A percentile compares a stretch with the other conserved stretches of the same genome.
Conservation (phyloP, 2,797 vertebrate species). For the Manis javanica region DNA sequence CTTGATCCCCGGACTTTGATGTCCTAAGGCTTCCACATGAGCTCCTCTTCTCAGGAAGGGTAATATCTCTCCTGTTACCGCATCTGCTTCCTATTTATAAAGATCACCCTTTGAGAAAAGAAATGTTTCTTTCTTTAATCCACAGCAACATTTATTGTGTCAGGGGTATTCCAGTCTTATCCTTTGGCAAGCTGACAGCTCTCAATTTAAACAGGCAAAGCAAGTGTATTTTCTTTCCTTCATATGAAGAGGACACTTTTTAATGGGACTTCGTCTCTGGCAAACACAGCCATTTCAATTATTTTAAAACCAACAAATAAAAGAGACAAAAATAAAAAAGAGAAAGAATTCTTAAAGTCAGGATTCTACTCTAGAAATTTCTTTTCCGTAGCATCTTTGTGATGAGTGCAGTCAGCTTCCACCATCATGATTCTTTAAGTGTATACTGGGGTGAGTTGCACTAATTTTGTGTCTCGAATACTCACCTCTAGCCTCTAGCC, state of each 20-base stretch:
- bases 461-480: background rate
- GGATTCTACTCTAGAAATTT: background rate
- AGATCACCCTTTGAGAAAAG: conserved; percentile 33
- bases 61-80: background rate
- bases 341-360: background rate
- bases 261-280: conserved; percentile 13
- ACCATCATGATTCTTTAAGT: background rate
- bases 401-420: background rate
- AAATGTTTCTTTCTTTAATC: conserved; percentile 66
- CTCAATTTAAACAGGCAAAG: conserved; percentile 52
- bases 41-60: background rate
- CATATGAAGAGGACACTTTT: background rate
- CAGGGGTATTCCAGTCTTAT: conserved; percentile 45
- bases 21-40: background rate
- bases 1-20: conserved; percentile 1
- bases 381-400: background rate
- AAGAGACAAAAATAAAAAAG: background rate
- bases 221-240: conserved; percentile 49
- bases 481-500: background rate
- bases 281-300: background rate
- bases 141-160: conserved; percentile 70
- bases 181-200: conserved; percentile 50
- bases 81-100: conserved; percentile 60
- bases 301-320: conserved; percentile 17
- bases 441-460: background rate